Evolutionary conservation across 2,797 vertebrate genomes (phyloP).

Genomic region (Gila robusta): DNA sequence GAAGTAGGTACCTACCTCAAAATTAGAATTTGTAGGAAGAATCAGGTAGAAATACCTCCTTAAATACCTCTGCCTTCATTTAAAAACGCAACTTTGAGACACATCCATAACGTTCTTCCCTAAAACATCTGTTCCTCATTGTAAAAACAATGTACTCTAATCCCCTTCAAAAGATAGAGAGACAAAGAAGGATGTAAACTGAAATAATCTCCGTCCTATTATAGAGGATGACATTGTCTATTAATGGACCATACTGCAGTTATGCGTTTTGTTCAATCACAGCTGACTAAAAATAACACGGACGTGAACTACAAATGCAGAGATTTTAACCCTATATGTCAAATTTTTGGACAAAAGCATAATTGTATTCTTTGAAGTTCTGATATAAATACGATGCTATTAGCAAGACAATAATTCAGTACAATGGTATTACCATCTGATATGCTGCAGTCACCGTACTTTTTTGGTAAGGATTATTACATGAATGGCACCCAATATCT

Average conservation of each 20-base stretch:
- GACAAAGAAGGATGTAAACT: background rate
- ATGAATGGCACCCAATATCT: background rate
- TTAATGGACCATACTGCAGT: constrained; percentile 63
- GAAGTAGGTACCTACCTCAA: too few relatives aligned
- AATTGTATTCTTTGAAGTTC: background rate
- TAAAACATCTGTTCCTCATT: constrained; percentile 37
- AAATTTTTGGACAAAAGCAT: background rate
- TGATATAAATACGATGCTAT: background rate
- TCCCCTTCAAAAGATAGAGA: background rate
- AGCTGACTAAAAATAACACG: constrained; percentile 79
- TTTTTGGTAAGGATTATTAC: background rate
- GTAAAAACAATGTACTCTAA: constrained; percentile 16
- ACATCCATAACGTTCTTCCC: constrained; percentile 5
- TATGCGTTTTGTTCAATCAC: constrained; percentile 71
- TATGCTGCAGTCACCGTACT: background rate
- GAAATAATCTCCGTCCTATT: constrained; percentile 17
- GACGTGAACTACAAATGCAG: constrained; percentile 63
- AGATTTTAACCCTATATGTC: constrained; percentile 56
- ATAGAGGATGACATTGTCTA: constrained; percentile 28
- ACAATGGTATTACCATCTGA: background rate
- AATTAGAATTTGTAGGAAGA: too few relatives aligned
- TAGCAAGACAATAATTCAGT: background rate
- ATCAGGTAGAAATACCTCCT: too few relatives aligned
- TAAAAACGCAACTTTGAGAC: constrained; percentile 73
- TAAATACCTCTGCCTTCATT: constrained; percentile 61